A percentile compares a stretch with the other conserved stretches of the same genome.
phyloP scores from a whole-genome alignment of 2,113 vertebrate genomes.

The Xiphias gladius region DNA sequence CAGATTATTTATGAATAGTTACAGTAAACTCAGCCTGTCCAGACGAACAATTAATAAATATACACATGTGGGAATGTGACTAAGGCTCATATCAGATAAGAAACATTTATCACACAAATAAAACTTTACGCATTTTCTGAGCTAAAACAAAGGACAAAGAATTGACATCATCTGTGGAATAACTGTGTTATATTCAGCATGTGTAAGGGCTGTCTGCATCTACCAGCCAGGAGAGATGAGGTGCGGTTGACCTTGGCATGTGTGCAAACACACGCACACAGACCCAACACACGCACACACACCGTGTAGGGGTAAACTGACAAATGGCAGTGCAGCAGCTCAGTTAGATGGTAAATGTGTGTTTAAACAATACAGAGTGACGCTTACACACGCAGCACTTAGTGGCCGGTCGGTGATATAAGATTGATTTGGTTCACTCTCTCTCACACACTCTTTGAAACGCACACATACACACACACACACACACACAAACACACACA shows the following conservation, averaged over 20 bases:
- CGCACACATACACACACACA: slow-evolving; percentile 39
- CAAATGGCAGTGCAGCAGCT: slow-evolving; percentile 78
- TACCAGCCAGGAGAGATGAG: slow-evolving; percentile 57
- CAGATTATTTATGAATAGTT: slow-evolving; percentile 41
- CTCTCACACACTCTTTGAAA: slow-evolving; percentile 44
- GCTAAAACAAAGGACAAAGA: slow-evolving; percentile 16
- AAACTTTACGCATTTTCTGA: not conserved
- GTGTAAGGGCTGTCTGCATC: slow-evolving; percentile 44
- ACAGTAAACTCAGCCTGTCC: slow-evolving; percentile 15
- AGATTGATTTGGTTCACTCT: slow-evolving; percentile 79
- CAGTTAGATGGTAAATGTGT: slow-evolving; percentile 81
- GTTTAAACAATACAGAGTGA: slow-evolving; percentile 81
- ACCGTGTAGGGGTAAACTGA: slow-evolving; percentile 58
- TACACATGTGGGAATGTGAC: not conserved
- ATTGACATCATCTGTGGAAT: slow-evolving; percentile 16
- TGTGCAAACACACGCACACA: slow-evolving; percentile 44
- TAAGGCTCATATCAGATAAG: not conserved
- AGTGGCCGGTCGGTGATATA: slow-evolving; percentile 69
- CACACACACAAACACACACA: slow-evolving; percentile 42
- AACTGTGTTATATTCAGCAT: slow-evolving; percentile 12
- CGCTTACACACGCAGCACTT: slow-evolving; percentile 79
- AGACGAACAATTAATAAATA: slow-evolving; percentile 16
- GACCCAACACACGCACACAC: slow-evolving; percentile 32
- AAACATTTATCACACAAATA: not conserved
- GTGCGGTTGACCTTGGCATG: slow-evolving; percentile 75